A percentile compares a stretch with the other conserved stretches of the same genome.
Evolutionary conservation across 2,113 vertebrate genomes (phyloP).

Genomic region (Grammomys surdaster): DNA sequence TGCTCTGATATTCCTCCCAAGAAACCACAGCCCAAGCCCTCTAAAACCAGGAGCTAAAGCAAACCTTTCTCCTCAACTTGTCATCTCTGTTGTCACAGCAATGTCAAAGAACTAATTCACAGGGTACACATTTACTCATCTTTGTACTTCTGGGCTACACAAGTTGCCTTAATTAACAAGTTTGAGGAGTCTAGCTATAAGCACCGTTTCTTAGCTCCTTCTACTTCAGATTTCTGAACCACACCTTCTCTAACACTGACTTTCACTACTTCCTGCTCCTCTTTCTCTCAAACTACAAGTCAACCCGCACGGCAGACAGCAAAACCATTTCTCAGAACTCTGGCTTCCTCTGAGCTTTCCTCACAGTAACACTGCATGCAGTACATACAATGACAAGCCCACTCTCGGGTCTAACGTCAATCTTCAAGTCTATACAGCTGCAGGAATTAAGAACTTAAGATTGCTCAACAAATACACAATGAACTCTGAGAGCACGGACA

Average conservation of each 20-base stretch:
- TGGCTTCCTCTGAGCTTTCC: conserved; percentile 8
- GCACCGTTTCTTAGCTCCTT: conserved; percentile 4
- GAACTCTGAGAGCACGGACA: not conserved
- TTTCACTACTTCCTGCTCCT: not conserved
- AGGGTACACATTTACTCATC: not conserved
- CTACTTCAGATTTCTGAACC: not conserved
- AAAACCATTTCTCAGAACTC: conserved; percentile 16
- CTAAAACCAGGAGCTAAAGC: not conserved
- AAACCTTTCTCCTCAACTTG: too few relatives aligned
- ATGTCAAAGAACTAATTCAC: not conserved
- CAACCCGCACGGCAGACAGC: not conserved
- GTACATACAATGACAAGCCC: not conserved
- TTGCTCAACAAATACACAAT: not conserved
- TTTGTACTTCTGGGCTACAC: not conserved
- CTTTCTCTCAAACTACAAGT: conserved; percentile 29
- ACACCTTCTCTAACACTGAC: conserved; percentile 1
- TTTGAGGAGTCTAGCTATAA: not conserved
- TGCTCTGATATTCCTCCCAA: not conserved
- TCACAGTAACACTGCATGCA: not conserved
- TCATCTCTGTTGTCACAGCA: not conserved
- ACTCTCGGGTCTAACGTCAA: not conserved
- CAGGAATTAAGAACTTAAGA: not conserved
- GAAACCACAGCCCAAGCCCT: not conserved
- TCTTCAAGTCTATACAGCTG: not conserved
- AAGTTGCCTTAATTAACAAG: not conserved